Evolutionary conservation across 2,113 vertebrate species (phyloP), one percentile per base, ranked within the genome.

Genomic region (Lasiurus borealis): DNA sequence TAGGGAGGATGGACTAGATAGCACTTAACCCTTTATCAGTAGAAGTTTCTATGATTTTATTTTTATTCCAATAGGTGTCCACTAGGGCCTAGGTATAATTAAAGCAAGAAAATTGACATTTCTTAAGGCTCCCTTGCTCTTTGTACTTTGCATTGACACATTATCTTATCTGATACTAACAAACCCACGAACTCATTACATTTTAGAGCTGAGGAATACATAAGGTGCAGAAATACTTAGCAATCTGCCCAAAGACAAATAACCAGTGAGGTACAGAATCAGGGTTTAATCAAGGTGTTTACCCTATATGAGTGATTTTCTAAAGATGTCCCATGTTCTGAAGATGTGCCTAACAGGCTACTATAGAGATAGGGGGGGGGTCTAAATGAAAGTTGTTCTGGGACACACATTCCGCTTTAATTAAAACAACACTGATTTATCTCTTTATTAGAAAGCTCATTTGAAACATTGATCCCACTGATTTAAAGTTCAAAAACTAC

Each of bases 41-140:
- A 2, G 46, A 75, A 72, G 27, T 52, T 18, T 85, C 59, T 14
- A 36, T 54, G 34, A 69, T 92, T 93, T 93, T 95, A 80, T 93
- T 86, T 93, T 86, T 44, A 89, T 69, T 91, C n/a, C 36, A 3
- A 59, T 92, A 84, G 96, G 84, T 92, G 77, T 82, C 77, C 82
- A 88, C 44, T 9, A 75, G 29, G 48, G 12, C 40, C 29, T 57
- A 83, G 16, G 83, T 83, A 69, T 34, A 29, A 6, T 31, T 7
- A 90, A 77, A 82, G 66, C 71, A 90, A 76, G 50, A 95, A 94
- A 90, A 92, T 52, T 62, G 80, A 88, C 57, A 69, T 40, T 90
- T 89, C 59, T 62, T 71, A 86, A 85, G 59, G 64, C 40, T 85
- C 68, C 71, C 54, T 82, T 21, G 21, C 29, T 34, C 66, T 91